Evolutionary conservation across 1,140 invertebrate genomes (phyloP).

Genomic region (Orchesella cincta): DNA sequence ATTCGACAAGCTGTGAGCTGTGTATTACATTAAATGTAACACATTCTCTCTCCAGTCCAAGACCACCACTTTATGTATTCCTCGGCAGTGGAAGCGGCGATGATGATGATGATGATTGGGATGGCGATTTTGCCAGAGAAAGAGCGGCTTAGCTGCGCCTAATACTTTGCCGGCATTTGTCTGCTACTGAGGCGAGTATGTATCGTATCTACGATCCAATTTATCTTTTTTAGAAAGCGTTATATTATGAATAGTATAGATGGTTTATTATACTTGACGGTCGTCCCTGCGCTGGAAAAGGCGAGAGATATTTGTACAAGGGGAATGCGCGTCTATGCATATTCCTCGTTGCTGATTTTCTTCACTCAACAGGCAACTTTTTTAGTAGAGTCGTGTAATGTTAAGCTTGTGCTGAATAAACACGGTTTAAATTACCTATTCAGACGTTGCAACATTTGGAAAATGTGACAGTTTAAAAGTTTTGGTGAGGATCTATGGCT

Average conservation of each 20-base stretch:
- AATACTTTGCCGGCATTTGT: slow-evolving; percentile 1
- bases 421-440: slow-evolving; percentile 33
- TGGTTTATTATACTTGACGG: not conserved
- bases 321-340: not conserved
- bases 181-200: not conserved
- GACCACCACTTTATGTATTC: too few relatives aligned
- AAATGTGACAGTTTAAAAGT: slow-evolving; percentile 42
- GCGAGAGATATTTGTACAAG: not conserved
- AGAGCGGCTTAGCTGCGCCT: not conserved
- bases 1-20: slow-evolving; percentile 16
- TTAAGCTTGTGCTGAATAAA: slow-evolving; percentile 34
- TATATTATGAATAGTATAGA: not conserved
- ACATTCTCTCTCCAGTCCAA: too few relatives aligned
- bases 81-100: too few relatives aligned
- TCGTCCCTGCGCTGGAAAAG: too few relatives aligned
- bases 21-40: not conserved
- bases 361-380: not conserved
- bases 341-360: not conserved
- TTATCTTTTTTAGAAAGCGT: not conserved
- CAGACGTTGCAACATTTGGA: not conserved
- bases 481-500: slow-evolving; percentile 35
- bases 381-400: not conserved
- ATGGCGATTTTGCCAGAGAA: not conserved
- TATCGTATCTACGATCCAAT: slow-evolving; percentile 7
- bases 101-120: not conserved